Conservation (phyloP, 2,888 invertebrate genomes). For the Falcaria lacertinaria region DNA sequence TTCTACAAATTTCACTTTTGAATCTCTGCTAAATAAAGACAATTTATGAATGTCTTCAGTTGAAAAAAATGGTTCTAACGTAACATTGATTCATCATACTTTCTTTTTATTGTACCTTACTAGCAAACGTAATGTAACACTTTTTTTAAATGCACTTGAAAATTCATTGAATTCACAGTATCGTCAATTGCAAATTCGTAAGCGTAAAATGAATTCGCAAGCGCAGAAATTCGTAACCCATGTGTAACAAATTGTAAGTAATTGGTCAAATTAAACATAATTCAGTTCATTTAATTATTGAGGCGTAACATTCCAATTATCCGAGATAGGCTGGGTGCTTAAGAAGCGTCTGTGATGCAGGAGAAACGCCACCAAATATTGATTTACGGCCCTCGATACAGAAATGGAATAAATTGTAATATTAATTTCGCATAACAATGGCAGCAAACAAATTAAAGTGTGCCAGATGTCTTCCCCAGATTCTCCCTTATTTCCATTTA, state of each 20-base stretch:
- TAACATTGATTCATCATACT: no score
- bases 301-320: slow-evolving; percentile 50
- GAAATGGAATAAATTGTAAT: slow-evolving; percentile 78
- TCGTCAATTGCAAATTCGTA: no score
- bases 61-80: no score
- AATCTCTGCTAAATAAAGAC: no score
- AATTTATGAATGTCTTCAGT: no score
- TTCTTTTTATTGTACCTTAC: no score
- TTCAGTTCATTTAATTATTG: slow-evolving; percentile 39
- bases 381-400: slow-evolving; percentile 71
- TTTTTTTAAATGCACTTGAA: no score
- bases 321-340: slow-evolving; percentile 27
- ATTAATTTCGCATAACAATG: slow-evolving; percentile 78
- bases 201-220: no score
- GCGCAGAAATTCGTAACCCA: neutral
- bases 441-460: slow-evolving; percentile 75
- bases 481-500: slow-evolving; percentile 55
- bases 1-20: no score
- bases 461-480: slow-evolving; percentile 73
- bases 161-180: no score
- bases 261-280: slow-evolving; percentile 28
- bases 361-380: slow-evolving; percentile 65
- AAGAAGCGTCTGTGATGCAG: slow-evolving; percentile 37
- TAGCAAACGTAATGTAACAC: no score
- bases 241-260: neutral